These are phyloP conservation scores for Orientallactaga bullata DNA, from an alignment of 2,113 vertebrate species.

Conservation along the genomic window DNA sequence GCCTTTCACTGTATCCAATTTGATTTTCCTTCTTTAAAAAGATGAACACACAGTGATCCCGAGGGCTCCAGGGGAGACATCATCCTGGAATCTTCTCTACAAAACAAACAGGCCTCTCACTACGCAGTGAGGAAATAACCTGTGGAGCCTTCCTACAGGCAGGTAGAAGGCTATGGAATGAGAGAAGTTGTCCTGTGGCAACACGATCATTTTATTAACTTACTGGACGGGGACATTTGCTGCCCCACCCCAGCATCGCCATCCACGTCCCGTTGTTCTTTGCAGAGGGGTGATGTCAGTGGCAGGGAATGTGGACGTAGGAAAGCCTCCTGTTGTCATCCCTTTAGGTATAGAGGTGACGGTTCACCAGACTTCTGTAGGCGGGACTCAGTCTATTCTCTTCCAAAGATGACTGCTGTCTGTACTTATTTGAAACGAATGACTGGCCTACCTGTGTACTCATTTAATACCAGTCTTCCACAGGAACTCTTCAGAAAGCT, in stretches of 20 bases:
- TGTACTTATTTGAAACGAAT: neutral
- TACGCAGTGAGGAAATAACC: constrained; percentile 46
- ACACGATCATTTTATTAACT: constrained; percentile 63
- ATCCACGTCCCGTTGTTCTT: constrained; percentile 7
- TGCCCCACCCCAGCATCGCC: constrained; percentile 16
- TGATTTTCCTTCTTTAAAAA: neutral
- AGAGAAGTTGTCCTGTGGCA: constrained; percentile 60
- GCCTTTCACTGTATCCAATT: neutral
- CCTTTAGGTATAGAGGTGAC: neutral
- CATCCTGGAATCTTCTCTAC: constrained; percentile 9
- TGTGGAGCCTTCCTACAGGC: constrained; percentile 61
- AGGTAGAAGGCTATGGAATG: constrained; percentile 47
- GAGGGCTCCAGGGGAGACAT: constrained; percentile 14
- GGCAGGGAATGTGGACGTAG: constrained; percentile 41
- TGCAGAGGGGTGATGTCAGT: constrained; percentile 65
- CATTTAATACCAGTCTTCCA: neutral
- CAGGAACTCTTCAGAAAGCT: neutral
- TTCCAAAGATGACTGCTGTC: constrained; percentile 8
- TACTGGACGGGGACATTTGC: constrained; percentile 34
- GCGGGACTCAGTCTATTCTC: neutral
- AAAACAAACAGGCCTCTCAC: constrained; percentile 46
- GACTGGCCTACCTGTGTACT: neutral
- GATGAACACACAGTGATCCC: neutral
- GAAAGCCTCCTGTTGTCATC: constrained; percentile 41
- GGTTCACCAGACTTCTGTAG: neutral